Percentiles rank a stretch among this genome's conserved stretches.
These are phyloP conservation scores for Ascaphus truei DNA, from an alignment of 2,113 vertebrate genomes.

Conservation along the genomic window DNA sequence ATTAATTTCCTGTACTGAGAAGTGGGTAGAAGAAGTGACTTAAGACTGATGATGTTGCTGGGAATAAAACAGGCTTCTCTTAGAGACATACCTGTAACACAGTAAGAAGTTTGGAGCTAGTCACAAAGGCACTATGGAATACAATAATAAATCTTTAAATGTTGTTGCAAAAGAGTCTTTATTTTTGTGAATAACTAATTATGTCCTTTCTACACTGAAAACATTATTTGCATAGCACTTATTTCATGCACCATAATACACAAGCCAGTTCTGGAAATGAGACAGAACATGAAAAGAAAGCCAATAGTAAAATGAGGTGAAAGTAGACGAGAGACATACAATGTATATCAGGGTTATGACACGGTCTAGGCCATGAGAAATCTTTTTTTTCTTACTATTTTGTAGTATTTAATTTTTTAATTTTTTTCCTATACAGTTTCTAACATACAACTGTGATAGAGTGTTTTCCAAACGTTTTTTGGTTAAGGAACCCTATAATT, in stretches of 20 bases:
- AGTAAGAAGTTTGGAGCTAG: not conserved
- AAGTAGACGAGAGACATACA: not conserved
- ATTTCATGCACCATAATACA: not conserved
- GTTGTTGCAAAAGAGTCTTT: not conserved
- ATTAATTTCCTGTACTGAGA: constrained; percentile 16
- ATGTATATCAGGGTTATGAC: not conserved
- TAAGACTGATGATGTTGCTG: constrained; percentile 13
- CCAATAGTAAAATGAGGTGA: not conserved
- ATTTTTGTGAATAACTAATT: not conserved
- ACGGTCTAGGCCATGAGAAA: not conserved
- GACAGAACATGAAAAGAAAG: not conserved
- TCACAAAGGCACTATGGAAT: not conserved
- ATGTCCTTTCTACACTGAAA: not conserved
- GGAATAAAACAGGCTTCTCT: not conserved
- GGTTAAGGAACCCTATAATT: too few species aligned
- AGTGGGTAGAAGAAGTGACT: constrained; percentile 14
- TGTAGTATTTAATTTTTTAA: not conserved
- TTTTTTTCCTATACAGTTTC: too few species aligned
- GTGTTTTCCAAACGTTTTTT: too few species aligned
- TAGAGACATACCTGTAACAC: not conserved
- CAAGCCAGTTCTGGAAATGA: not conserved
- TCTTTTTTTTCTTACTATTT: not conserved
- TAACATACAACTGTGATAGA: too few species aligned
- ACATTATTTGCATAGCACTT: not conserved
- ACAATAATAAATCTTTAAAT: not conserved